Conservation (phyloP, 1,140 invertebrate species). For the Euura saliciscinereae region DNA sequence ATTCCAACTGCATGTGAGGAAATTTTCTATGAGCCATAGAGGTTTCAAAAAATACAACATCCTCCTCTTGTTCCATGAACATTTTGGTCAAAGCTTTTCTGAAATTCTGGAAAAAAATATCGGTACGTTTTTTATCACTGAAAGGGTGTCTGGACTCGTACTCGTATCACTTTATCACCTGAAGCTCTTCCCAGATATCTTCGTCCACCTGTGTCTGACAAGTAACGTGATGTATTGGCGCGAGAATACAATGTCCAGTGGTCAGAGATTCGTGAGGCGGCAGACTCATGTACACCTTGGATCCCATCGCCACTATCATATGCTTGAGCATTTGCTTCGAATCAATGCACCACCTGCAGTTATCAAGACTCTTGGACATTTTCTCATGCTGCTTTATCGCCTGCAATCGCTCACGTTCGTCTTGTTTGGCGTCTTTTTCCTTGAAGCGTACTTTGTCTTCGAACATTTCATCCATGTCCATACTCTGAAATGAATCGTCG, state of each 20-base stretch:
- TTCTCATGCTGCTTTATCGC: conserved; percentile 78
- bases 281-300: conserved; percentile 82
- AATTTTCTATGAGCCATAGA: conserved; percentile 74
- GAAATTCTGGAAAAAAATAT: conserved; percentile 63
- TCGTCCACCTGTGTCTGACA: conserved; percentile 87
- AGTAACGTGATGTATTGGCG: conserved; percentile 80
- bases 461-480: conserved; percentile 88
- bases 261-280: conserved; percentile 81
- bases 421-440: conserved; percentile 66
- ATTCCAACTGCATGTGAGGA: conserved; percentile 89
- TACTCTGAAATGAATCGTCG: conserved; percentile 28
- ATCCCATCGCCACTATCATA: conserved; percentile 82
- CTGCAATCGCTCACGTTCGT: conserved; percentile 67
- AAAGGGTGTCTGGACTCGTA: conserved; percentile 16
- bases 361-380: conserved; percentile 73
- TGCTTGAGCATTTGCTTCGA: conserved; percentile 82
- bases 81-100: conserved; percentile 78
- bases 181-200: conserved; percentile 90
- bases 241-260: conserved; percentile 87
- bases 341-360: conserved; percentile 85
- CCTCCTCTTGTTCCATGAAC: conserved; percentile 75
- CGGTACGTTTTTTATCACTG: too few relatives aligned
- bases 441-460: conserved; percentile 72
- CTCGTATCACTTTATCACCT: conserved; percentile 60
- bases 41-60: conserved; percentile 92